Evolutionary conservation across 2,113 vertebrate species (phyloP), one percentile per base, ranked within the genome.

Genomic region (Clarias batrachus): DNA sequence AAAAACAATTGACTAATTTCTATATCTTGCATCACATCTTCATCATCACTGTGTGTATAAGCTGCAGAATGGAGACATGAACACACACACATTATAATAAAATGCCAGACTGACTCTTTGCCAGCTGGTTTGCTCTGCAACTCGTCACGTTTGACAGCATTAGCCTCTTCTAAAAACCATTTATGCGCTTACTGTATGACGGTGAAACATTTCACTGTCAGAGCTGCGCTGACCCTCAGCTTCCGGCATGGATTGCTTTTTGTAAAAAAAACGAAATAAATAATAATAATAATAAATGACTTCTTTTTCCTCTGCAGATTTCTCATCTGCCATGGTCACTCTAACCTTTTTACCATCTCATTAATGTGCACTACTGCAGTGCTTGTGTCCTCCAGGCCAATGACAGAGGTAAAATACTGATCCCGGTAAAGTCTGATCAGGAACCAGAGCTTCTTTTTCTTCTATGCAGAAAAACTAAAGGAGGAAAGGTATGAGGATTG

Each of bases 351-450:
- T 78, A 57, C 27, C 63, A 21, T 78, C 60, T 68, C 41, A 78
- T 77, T 83, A 78, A 56, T 66, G 27, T n/a, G 71, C 8, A 41
- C 48, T n/a, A 83, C 73, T 68, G 54, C 81, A 78, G 60, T 33
- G 0, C 52, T 37, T 21, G 0, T 74, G 56, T 63, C 73, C 25
- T 85, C 41, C 23, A 16, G 7, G 14, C 41, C n/a, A 68, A n/a
- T 21, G 62, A 41, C 52, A 30, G 65, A 37, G 16, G 33, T 11
- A 30, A 30, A 52, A 71, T 25, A 56, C 25, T 27, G 70, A 19
- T 71, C 68, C 16, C 68, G 19, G 30, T 71, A 73, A 73, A 4
- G 33, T n/a, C 23, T 52, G 54, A 4, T 63, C 33, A 19, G 23
- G 13, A 52, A 63, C 71, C 78, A 23, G 30, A 12, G 57, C 12